Conservation (phyloP, 2,797 vertebrate species). For the Pitangus sulphuratus region DNA sequence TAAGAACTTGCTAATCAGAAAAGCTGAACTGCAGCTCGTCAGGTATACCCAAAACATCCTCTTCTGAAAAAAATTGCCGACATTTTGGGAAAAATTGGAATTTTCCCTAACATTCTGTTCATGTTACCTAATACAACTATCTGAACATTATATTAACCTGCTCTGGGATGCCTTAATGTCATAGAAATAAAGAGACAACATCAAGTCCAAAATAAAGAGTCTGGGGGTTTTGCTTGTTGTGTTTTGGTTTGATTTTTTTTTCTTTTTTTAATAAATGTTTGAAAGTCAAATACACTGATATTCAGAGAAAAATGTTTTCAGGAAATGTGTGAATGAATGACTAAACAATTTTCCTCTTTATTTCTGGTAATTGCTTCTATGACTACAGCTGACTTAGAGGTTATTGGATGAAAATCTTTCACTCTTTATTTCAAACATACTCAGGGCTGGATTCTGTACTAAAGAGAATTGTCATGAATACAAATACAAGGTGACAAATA, state of each 20-base stretch:
- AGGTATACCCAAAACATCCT: neutral
- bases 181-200: neutral
- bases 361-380: slow-evolving; percentile 15
- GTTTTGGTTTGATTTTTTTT: no score
- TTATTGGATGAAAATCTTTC: neutral
- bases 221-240: neutral
- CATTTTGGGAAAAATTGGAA: neutral
- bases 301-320: neutral
- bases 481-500: neutral
- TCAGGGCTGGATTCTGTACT: neutral
- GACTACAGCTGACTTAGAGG: slow-evolving; percentile 1
- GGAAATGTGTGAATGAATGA: neutral
- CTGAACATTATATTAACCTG: neutral
- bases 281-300: neutral
- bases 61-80: neutral
- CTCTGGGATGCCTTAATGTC: neutral
- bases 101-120: neutral
- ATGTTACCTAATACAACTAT: neutral
- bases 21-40: neutral
- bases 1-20: neutral
- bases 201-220: neutral
- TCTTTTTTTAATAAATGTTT: no score
- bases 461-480: neutral
- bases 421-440: neutral
- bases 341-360: slow-evolving; percentile 22